phyloP scores from a whole-genome alignment of 2,797 vertebrate genomes.

The Scomberomorus guttatus region DNA sequence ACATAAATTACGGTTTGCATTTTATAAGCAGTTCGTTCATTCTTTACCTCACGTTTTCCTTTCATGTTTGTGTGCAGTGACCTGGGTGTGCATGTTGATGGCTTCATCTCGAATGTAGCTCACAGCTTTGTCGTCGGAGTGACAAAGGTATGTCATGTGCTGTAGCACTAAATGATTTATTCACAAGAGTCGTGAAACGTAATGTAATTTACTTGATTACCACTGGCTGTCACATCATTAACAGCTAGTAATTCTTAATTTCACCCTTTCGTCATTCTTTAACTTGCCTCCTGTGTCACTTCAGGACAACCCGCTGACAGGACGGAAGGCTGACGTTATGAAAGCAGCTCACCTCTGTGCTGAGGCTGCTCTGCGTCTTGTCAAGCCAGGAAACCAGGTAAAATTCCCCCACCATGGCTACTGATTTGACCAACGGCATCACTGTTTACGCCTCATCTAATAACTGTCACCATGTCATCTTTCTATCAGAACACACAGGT shows the following conservation, averaged over 20 bases:
- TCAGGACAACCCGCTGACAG: conserved; percentile 92
- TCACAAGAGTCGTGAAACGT: background rate
- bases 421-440: background rate
- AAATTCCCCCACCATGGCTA: background rate
- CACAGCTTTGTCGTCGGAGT: conserved; percentile 94
- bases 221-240: background rate
- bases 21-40: background rate
- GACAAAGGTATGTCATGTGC: conserved; percentile 87
- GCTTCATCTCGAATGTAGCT: conserved; percentile 97
- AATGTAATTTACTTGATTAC: background rate
- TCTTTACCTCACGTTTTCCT: background rate
- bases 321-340: conserved; percentile 95
- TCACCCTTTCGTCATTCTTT: background rate
- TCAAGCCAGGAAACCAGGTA: conserved; percentile 98
- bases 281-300: background rate
- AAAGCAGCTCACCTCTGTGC: conserved; percentile 96
- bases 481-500: conserved; percentile 93
- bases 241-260: background rate
- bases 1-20: background rate
- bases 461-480: background rate
- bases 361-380: conserved; percentile 95
- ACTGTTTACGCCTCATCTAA: background rate
- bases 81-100: conserved; percentile 96
- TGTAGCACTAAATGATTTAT: background rate
- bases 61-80: conserved; percentile 84